Evolutionary conservation across 2,113 vertebrate species (phyloP).

Genomic region (Gorilla gorilla): DNA sequence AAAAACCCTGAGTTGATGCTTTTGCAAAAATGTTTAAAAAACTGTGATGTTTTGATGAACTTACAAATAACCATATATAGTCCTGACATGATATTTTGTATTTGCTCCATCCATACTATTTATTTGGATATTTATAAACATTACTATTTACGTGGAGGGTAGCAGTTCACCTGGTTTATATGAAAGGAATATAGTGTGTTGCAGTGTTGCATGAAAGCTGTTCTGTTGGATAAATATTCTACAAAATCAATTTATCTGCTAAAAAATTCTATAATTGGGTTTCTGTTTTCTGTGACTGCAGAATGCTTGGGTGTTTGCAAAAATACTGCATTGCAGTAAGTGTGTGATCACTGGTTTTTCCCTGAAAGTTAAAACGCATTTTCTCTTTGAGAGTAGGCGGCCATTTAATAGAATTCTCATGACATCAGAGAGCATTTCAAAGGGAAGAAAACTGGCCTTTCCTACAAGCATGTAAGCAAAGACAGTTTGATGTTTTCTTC

Average conservation of each 20-base stretch:
- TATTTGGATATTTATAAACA: not conserved
- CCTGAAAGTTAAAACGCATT: constrained; percentile 65
- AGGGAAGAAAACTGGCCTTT: constrained; percentile 67
- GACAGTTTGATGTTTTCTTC: constrained; percentile 54
- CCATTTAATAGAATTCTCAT: constrained; percentile 78
- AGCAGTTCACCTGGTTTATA: not conserved
- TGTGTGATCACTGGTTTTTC: constrained; percentile 50
- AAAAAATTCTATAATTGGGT: not conserved
- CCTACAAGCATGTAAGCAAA: constrained; percentile 57
- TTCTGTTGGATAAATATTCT: constrained; percentile 46
- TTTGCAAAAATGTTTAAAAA: not conserved
- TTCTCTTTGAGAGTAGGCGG: constrained; percentile 63
- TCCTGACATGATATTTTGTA: not conserved
- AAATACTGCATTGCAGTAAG: constrained; percentile 79
- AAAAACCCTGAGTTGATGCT: not conserved
- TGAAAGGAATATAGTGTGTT: not conserved
- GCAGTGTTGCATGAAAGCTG: not conserved
- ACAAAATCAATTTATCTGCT: constrained; percentile 58
- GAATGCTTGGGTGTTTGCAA: constrained; percentile 54
- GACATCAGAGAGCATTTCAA: constrained; percentile 77
- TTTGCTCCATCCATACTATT: not conserved
- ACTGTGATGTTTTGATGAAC: not conserved
- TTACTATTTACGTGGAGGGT: not conserved
- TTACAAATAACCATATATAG: not conserved
- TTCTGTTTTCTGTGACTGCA: constrained; percentile 68